phyloP scores from a whole-genome alignment of 2,888 invertebrate species.

The Hydropsyche betteni region DNA sequence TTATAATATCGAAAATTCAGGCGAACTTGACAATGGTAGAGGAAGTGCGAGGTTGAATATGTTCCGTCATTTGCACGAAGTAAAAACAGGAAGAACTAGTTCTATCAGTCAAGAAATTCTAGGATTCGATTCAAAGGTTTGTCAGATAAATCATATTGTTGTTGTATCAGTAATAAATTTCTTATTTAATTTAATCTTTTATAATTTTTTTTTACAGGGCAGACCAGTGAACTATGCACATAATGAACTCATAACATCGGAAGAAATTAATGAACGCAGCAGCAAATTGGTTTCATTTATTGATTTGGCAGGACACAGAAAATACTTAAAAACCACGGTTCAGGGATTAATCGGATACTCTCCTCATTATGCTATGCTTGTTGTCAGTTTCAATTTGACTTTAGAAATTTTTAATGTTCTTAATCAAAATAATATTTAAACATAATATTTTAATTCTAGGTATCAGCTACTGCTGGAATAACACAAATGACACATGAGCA shows the following conservation, averaged over 20 bases:
- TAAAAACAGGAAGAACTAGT: conserved; percentile 86
- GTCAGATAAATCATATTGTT: not conserved
- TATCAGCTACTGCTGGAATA: conserved; percentile 83
- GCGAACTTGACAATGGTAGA: conserved; percentile 91
- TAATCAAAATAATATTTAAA: not conserved
- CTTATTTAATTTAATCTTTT: not conserved
- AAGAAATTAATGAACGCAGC: conserved; percentile 92
- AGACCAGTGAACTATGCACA: conserved; percentile 89
- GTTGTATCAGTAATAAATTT: too few relatives aligned
- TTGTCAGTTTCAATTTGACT: conserved; percentile 64
- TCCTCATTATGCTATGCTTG: conserved; percentile 90
- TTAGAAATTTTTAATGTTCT: not conserved
- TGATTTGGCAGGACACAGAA: conserved; percentile 95
- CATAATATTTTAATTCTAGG: conserved; percentile 61
- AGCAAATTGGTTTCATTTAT: conserved; percentile 94
- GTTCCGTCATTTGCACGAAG: conserved; percentile 95
- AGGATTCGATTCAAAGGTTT: conserved; percentile 86
- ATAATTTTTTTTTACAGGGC: conserved; percentile 64
- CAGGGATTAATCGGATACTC: conserved; percentile 93
- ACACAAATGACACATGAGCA: conserved; percentile 91
- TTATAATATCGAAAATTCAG: conserved; percentile 53
- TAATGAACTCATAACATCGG: conserved; percentile 88
- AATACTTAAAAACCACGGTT: conserved; percentile 94
- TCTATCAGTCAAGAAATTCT: conserved; percentile 96
- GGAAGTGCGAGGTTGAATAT: conserved; percentile 95